Conservation (phyloP, 2,888 invertebrate species). For the Ceratothoa steindachneri region DNA sequence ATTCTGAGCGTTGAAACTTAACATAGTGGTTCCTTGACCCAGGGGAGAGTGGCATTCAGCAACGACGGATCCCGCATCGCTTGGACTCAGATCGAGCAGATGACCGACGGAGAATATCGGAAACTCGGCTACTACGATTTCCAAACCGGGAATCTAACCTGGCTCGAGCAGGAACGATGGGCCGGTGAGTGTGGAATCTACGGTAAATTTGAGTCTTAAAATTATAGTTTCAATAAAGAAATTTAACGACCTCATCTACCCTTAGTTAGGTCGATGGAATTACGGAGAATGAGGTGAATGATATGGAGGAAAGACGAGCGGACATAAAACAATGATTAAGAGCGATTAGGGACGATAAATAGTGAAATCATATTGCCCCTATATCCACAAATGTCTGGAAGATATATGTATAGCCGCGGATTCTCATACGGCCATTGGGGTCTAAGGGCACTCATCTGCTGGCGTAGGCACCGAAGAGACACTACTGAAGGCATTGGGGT, state of each 20-base stretch:
- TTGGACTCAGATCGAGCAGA: slow-evolving; percentile 95
- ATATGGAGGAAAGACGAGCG: too few relatives aligned
- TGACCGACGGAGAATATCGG: slow-evolving; percentile 88
- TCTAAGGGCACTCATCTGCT: too few relatives aligned
- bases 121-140: slow-evolving; percentile 90
- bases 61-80: slow-evolving; percentile 98
- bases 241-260: too few relatives aligned
- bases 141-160: slow-evolving; percentile 89
- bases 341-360: too few relatives aligned
- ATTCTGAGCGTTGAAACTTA: background rate
- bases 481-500: too few relatives aligned
- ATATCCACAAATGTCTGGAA: too few relatives aligned
- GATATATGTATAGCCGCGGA: too few relatives aligned
- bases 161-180: slow-evolving; percentile 88
- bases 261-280: background rate
- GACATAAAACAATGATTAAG: too few relatives aligned
- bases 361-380: too few relatives aligned
- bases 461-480: too few relatives aligned
- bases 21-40: slow-evolving; percentile 48
- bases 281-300: background rate
- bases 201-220: slow-evolving; percentile 15
- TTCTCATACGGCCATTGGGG: too few relatives aligned
- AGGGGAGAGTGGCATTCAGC: slow-evolving; percentile 97
- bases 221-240: background rate
- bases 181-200: slow-evolving; percentile 75